Conservation (phyloP, 1,140 invertebrate genomes). For the Cydia strobilella region DNA sequence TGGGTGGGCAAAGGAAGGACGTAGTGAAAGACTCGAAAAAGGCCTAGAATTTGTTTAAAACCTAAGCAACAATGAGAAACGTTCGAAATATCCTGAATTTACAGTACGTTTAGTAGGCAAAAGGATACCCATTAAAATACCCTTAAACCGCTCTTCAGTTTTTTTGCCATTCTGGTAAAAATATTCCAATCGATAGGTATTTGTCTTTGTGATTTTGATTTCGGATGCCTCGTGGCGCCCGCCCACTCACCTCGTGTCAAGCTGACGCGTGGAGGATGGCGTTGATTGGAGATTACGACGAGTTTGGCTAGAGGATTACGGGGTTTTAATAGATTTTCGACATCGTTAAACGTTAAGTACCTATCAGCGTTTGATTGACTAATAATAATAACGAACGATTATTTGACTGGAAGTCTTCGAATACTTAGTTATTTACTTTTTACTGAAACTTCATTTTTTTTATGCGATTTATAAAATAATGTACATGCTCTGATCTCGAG, state of each 20-base stretch:
- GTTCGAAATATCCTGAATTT: too few relatives aligned
- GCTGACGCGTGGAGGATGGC: background rate
- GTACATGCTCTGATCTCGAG: too few relatives aligned
- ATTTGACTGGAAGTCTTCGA: too few relatives aligned
- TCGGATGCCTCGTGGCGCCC: background rate
- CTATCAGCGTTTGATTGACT: background rate
- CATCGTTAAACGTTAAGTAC: background rate
- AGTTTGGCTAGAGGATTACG: background rate
- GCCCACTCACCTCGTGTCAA: background rate
- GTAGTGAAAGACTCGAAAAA: too few relatives aligned
- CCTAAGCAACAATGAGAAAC: too few relatives aligned
- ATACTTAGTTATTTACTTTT: too few relatives aligned
- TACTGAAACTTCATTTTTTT: too few relatives aligned
- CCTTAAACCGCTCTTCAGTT: background rate
- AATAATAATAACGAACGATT: background rate
- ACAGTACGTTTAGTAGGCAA: too few relatives aligned
- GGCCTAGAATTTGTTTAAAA: too few relatives aligned
- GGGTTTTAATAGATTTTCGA: background rate
- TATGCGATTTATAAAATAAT: too few relatives aligned
- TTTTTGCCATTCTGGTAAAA: background rate
- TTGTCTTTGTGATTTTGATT: background rate
- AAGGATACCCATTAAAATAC: too few relatives aligned
- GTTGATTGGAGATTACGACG: constrained; percentile 1
- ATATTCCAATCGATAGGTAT: background rate
- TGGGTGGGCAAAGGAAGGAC: too few relatives aligned